Evolutionary conservation across 2,113 vertebrate genomes (phyloP).

Genomic region (Semicossyphus pulcher): DNA sequence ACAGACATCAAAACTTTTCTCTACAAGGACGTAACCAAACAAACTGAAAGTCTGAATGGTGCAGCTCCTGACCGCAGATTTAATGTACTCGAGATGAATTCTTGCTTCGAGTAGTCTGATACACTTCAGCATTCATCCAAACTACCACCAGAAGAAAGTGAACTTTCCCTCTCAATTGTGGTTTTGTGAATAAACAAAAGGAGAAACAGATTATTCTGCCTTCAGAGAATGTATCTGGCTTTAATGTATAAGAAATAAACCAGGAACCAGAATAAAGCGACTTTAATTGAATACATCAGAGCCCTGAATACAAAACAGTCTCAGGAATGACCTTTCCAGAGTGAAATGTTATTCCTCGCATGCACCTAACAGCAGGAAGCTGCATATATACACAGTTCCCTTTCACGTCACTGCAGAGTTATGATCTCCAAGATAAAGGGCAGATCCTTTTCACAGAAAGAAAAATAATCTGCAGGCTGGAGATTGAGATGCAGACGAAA

Average conservation of each 20-base stretch:
- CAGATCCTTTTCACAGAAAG: conserved; percentile 67
- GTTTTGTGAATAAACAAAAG: conserved; percentile 23
- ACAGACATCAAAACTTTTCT: conserved; percentile 32
- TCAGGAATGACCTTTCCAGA: conserved; percentile 72
- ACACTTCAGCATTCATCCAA: conserved; percentile 34
- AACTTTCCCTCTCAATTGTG: conserved; percentile 2
- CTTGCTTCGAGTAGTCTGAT: conserved; percentile 22
- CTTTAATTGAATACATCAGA: conserved; percentile 41
- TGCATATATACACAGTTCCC: conserved; percentile 56
- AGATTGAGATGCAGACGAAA: conserved; percentile 68
- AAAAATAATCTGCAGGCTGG: conserved; percentile 67
- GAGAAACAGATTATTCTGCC: conserved; percentile 12
- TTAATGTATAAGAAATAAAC: conserved; percentile 54
- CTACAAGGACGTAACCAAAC: conserved; percentile 37
- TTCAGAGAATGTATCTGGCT: conserved; percentile 38
- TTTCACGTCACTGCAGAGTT: conserved; percentile 69
- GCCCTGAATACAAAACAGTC: conserved; percentile 51
- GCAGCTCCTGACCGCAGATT: not conserved
- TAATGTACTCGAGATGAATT: conserved; percentile 1
- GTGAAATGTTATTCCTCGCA: conserved; percentile 69
- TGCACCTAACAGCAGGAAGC: conserved; percentile 75
- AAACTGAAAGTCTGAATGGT: conserved; percentile 14
- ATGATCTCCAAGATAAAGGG: conserved; percentile 74
- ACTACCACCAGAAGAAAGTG: conserved; percentile 10
- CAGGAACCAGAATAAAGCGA: conserved; percentile 40